phyloP scores from a whole-genome alignment of 2,797 vertebrate genomes.

The Chlorospingus flavigularis region DNA sequence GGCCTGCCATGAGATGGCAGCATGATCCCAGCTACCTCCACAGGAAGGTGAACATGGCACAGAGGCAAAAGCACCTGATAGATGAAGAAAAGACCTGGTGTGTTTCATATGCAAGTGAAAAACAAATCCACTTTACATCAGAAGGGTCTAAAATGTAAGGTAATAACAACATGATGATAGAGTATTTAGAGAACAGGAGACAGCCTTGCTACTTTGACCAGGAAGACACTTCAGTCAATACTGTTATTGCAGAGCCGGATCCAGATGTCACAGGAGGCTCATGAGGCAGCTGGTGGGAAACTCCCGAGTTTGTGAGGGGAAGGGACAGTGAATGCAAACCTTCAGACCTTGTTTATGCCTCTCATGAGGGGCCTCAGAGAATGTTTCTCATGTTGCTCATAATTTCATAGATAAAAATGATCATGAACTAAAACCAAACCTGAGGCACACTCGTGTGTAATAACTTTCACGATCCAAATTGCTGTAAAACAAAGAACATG shows the following conservation, averaged over 20 bases:
- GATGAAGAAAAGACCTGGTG: neutral
- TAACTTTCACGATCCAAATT: neutral
- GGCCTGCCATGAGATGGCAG: constrained; percentile 63
- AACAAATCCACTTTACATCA: neutral
- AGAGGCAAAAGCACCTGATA: neutral
- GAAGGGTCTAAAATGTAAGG: neutral
- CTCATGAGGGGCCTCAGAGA: neutral
- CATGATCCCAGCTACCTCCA: constrained; percentile 23
- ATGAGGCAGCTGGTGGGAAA: neutral
- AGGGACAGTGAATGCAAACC: neutral
- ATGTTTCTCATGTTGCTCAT: neutral
- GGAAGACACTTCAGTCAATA: neutral
- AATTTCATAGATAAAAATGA: neutral
- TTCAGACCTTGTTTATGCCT: neutral
- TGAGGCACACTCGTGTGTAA: fast-evolving
- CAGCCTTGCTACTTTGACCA: neutral
- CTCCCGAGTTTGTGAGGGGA: neutral
- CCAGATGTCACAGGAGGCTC: constrained; percentile 2
- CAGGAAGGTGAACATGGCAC: neutral
- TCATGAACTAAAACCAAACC: neutral
- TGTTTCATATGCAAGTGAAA: neutral
- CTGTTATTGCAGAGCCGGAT: constrained; percentile 20
- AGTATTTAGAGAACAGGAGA: neutral
- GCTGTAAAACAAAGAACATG: neutral
- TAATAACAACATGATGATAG: neutral